Conservation (phyloP, 2,113 vertebrate genomes). For the Gymnarchus niloticus region DNA sequence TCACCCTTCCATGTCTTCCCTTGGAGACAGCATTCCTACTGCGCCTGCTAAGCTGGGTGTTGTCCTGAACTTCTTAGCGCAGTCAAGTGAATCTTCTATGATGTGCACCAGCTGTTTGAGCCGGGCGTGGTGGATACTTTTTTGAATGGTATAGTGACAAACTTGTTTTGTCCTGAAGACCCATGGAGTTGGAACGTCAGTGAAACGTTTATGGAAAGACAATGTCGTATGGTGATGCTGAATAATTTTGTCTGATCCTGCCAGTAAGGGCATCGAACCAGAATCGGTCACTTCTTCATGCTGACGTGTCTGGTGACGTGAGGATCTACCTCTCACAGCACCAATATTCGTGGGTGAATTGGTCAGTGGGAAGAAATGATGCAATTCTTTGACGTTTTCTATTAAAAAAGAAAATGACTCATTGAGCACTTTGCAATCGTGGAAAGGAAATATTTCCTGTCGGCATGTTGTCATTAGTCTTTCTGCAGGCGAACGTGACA, state of each 20-base stretch:
- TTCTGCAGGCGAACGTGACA: background rate
- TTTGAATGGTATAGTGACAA: background rate
- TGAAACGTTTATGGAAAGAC: background rate
- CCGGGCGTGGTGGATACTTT: too few relatives aligned
- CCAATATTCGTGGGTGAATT: too few relatives aligned
- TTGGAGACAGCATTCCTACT: background rate
- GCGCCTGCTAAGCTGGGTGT: background rate
- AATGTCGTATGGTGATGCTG: background rate
- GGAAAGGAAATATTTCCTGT: background rate
- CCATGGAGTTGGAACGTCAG: background rate
- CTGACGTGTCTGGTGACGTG: background rate
- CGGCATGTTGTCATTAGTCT: conserved; percentile 10
- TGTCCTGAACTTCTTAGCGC: background rate
- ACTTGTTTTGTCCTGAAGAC: too few relatives aligned
- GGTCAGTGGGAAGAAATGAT: background rate
- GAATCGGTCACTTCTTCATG: background rate
- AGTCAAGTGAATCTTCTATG: background rate
- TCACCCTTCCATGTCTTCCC: too few relatives aligned
- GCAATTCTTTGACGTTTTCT: background rate
- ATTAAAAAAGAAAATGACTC: background rate
- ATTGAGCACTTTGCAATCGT: background rate
- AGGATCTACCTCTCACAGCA: background rate
- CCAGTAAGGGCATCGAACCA: background rate
- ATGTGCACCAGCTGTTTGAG: background rate
- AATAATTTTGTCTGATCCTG: background rate